Conservation (phyloP, 2,113 vertebrate species). For the Acrocephalus kingi region DNA sequence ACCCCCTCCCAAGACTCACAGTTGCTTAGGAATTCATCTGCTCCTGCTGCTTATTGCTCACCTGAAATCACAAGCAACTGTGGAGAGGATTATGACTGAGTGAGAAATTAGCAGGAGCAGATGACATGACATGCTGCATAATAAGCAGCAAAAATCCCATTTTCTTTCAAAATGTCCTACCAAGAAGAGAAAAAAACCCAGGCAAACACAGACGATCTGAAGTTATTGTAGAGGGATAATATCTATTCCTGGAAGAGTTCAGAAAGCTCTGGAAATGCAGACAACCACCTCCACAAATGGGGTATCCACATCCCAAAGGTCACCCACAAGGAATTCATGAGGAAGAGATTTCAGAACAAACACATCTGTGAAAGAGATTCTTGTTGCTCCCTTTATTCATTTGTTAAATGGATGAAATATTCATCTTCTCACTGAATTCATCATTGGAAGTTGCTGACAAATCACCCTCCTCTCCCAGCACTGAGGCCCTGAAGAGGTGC, state of each 20-base stretch:
- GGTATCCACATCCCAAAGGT: neutral
- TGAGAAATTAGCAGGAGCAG: constrained; percentile 59
- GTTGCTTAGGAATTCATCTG: constrained; percentile 62
- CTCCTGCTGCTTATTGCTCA: constrained; percentile 56
- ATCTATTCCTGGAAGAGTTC: constrained; percentile 24
- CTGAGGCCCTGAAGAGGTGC: neutral
- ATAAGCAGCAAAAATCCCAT: constrained; percentile 4
- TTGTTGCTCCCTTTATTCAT: constrained; percentile 8
- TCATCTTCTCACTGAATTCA: constrained; percentile 6
- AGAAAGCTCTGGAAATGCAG: constrained; percentile 26
- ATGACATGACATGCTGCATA: constrained; percentile 34
- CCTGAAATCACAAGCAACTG: constrained; percentile 63
- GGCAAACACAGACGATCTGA: neutral
- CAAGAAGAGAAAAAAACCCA: neutral
- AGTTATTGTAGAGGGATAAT: neutral
- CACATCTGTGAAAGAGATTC: neutral
- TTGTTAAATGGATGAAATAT: constrained; percentile 25
- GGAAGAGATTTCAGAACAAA: constrained; percentile 22
- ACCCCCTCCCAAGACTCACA: neutral
- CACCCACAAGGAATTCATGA: neutral
- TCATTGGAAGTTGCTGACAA: constrained; percentile 36
- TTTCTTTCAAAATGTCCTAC: constrained; percentile 46
- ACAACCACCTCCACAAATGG: neutral
- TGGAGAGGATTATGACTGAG: constrained; percentile 63
- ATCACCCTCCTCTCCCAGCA: neutral